Base-by-base conservation (phyloP, 2,888 invertebrate species). In the Zaprionus obscuricornis region DNA sequence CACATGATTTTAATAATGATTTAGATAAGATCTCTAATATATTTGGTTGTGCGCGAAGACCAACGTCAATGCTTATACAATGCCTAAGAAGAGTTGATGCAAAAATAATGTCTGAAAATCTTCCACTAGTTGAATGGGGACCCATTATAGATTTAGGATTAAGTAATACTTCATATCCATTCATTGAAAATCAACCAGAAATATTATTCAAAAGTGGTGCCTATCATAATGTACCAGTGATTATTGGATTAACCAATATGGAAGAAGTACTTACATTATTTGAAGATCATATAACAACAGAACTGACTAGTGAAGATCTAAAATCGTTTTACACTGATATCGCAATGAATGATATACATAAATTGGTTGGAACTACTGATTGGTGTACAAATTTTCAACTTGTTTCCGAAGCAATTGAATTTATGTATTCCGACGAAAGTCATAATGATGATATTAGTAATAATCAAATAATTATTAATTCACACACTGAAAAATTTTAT, bases 171-270 rank as follows among this genome's bases (percentile, higher is more conserved):
- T 92, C 93, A 0, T 92, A 92, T 22, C 91, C 93, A 0, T 95
- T 96, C 84, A 89, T 96, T 33, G 91, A 94, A 22, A 94, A 93
- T 72, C 91, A 92, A 43, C 96, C 96, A 0, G 92, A 91, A 58
- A 92, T 91, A 69, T 89, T 93, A 45, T 93, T 95, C 57, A 92
- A 92, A 67, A 91, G 91, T 46, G 94, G 93, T 6, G 91, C 92
- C 20, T 93, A 93, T 65, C 92, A 93, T 55, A 93, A 94, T 49
- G 93, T 96, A 0, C 95, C 96, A 0, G 83, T 96, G 8, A 88
- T 96, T 72, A 92, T 93, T n/a, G 95, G 95, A 0, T 96, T 93
- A 74, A 96, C 96, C 0, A 94, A 94, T 73, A 96, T 96, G 94
- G 96, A 96, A 90, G 95, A 95, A 74, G 94, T 94, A 4, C 88